Evolutionary conservation across 2,113 vertebrate genomes (phyloP).

Genomic region (Chlamydotis undulata): DNA sequence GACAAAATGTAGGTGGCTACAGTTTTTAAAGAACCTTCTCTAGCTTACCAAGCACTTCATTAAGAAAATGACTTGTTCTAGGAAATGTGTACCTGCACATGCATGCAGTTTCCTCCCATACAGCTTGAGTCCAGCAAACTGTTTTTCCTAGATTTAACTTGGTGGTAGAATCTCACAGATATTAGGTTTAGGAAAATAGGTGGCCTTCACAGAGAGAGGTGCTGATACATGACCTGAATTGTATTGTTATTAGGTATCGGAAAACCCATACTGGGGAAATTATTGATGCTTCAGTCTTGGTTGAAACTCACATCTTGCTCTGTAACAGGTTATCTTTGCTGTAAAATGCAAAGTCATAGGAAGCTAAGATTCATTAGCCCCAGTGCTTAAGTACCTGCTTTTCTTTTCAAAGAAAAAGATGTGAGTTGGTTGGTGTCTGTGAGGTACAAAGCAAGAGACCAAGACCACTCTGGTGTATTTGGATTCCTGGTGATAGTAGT

Average conservation of each 20-base stretch:
- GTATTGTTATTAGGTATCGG: background rate
- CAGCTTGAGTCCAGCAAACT: background rate
- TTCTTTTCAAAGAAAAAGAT: background rate
- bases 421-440: background rate
- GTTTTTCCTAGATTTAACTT: background rate
- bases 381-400: background rate
- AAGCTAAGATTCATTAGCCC: background rate
- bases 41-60: background rate
- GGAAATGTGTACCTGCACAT: background rate
- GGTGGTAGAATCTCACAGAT: background rate
- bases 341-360: background rate
- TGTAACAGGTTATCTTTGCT: background rate
- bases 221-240: background rate
- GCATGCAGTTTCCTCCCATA: background rate
- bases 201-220: background rate
- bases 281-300: background rate
- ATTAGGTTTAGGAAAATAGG: background rate
- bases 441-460: background rate
- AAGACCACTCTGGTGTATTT: background rate
- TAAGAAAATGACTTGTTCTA: background rate
- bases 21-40: background rate
- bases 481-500: background rate
- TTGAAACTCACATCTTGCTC: background rate
- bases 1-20: background rate
- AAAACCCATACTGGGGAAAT: background rate